Conservation (phyloP, 2,797 vertebrate species). For the Mus spretus region DNA sequence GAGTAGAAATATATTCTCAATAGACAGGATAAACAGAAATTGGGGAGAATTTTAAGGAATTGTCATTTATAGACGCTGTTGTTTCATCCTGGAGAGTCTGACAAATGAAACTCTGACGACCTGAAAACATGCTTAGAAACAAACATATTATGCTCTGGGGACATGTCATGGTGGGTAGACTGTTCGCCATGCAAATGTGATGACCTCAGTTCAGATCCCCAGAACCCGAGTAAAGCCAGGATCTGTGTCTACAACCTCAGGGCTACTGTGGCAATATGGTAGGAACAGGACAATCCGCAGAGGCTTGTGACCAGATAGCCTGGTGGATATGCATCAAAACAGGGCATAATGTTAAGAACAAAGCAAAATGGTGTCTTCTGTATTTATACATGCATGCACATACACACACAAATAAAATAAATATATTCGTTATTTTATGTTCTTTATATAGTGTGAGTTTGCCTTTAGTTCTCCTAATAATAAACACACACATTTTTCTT, state of each 20-base stretch:
- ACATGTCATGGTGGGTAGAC: neutral
- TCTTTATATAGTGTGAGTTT: neutral
- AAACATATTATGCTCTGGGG: neutral
- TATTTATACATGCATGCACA: neutral
- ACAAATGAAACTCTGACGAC: constrained; percentile 38
- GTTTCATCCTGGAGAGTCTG: neutral
- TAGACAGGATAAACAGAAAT: constrained; percentile 23
- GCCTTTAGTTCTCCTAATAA: constrained; percentile 5
- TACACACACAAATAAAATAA: neutral
- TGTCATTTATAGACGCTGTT: neutral
- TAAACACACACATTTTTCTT: neutral
- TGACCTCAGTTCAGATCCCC: neutral
- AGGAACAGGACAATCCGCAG: too few relatives aligned
- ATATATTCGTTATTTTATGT: constrained; percentile 5
- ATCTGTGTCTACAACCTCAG: neutral
- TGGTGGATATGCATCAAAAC: neutral
- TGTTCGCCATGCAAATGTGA: neutral
- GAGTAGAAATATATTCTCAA: constrained; percentile 14
- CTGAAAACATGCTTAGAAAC: constrained; percentile 41
- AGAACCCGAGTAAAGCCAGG: neutral
- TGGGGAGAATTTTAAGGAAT: neutral
- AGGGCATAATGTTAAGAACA: neutral
- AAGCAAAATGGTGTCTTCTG: neutral
- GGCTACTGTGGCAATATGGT: neutral
- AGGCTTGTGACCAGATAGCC: neutral